Evolutionary conservation across 1,140 invertebrate species (phyloP).

Genomic region (Orchesella cincta): DNA sequence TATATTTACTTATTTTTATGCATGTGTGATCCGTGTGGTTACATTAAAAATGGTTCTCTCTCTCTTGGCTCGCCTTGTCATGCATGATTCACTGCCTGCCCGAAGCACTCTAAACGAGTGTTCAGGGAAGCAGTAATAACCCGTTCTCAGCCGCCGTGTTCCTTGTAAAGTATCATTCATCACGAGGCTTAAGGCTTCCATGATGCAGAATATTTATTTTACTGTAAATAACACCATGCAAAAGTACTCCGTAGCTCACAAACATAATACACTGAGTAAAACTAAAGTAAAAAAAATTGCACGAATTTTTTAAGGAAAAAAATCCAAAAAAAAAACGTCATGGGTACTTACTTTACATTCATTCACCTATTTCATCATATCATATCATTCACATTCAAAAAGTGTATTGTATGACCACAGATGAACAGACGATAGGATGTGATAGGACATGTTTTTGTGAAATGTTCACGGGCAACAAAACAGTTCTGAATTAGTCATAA

Average conservation of each 20-base stretch:
- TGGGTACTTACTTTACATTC: background rate
- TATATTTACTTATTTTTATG: background rate
- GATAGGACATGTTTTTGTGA: background rate
- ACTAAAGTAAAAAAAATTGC: background rate
- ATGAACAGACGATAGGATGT: background rate
- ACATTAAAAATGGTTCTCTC: background rate
- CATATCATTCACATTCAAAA: too few relatives aligned
- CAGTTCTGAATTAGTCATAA: constrained; percentile 23
- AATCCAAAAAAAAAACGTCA: background rate
- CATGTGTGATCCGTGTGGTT: background rate
- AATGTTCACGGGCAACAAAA: constrained; percentile 9
- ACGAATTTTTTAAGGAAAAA: background rate
- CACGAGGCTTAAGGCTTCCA: background rate
- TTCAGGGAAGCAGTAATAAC: constrained; percentile 16
- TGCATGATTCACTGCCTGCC: constrained; percentile 19
- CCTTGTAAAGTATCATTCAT: background rate
- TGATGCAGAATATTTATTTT: background rate
- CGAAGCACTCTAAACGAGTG: constrained; percentile 6
- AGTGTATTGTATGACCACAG: too few relatives aligned
- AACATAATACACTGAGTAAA: background rate
- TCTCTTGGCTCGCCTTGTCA: constrained; percentile 12
- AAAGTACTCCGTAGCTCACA: background rate
- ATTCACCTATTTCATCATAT: too few relatives aligned
- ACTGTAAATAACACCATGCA: background rate
- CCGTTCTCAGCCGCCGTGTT: background rate